phyloP scores from a whole-genome alignment of 2,888 invertebrate species.

The Drosophila quasianomalipes region DNA sequence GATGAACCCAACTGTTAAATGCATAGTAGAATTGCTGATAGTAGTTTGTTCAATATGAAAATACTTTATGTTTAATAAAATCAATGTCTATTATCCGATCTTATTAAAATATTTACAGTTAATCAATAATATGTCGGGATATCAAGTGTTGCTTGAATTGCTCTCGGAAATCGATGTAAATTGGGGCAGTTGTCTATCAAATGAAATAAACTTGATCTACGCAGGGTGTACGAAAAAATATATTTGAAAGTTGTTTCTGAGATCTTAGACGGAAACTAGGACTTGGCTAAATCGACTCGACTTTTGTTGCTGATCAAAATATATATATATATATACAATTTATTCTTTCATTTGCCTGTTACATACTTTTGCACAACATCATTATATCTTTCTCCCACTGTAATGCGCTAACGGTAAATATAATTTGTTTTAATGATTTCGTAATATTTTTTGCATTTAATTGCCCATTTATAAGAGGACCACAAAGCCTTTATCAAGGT shows the following conservation, averaged over 20 bases:
- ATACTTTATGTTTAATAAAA: not conserved
- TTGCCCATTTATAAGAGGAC: not conserved
- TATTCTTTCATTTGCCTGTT: not conserved
- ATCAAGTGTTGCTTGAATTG: not conserved
- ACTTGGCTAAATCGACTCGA: not conserved
- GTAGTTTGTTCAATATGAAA: not conserved
- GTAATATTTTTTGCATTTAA: not conserved
- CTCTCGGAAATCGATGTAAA: not conserved
- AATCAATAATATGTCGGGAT: not conserved
- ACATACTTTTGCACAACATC: not conserved
- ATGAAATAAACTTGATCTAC: not conserved
- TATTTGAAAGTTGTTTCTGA: not conserved
- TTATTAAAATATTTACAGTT: not conserved
- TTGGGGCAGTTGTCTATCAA: not conserved
- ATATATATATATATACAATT: no score
- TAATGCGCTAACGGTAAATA: not conserved
- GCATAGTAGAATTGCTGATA: not conserved
- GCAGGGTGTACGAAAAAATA: not conserved
- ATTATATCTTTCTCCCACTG: not conserved
- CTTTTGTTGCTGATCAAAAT: not conserved
- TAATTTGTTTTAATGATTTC: not conserved
- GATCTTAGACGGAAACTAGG: accelerated
- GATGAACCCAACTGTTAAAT: not conserved
- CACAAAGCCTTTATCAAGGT: not conserved
- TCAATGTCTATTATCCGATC: not conserved